Conservation (phyloP, 2,797 vertebrate species). For the Morelia viridis region DNA sequence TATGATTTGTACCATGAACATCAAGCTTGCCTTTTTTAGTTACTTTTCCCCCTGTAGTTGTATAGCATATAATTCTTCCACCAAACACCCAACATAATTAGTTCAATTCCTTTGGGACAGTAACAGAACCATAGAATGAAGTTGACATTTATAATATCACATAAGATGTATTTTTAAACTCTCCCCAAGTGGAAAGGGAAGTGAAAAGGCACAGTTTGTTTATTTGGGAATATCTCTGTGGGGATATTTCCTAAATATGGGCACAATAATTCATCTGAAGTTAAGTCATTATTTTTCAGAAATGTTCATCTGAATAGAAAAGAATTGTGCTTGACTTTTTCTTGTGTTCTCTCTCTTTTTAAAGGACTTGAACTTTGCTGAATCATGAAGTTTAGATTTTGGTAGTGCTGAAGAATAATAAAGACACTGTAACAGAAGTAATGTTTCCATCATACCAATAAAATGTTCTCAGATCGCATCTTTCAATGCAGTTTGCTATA, state of each 20-base stretch:
- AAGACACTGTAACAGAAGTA: background rate
- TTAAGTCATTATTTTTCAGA: background rate
- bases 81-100: background rate
- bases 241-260: background rate
- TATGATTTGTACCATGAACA: background rate
- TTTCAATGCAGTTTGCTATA: background rate
- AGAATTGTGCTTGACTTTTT: background rate
- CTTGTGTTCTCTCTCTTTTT: background rate
- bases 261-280: background rate
- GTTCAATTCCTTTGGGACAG: background rate
- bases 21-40: background rate
- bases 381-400: background rate
- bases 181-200: background rate
- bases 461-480: background rate
- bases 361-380: background rate
- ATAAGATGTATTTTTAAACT: background rate
- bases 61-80: background rate
- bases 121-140: background rate
- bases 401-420: background rate
- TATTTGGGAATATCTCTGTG: background rate
- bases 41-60: background rate
- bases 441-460: background rate
- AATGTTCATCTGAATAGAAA: background rate
- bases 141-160: background rate
- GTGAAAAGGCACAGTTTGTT: background rate